Evolutionary conservation across 2,797 vertebrate genomes (phyloP), one percentile per base, ranked within the genome.

Genomic region (Zenarchopterus dispar): DNA sequence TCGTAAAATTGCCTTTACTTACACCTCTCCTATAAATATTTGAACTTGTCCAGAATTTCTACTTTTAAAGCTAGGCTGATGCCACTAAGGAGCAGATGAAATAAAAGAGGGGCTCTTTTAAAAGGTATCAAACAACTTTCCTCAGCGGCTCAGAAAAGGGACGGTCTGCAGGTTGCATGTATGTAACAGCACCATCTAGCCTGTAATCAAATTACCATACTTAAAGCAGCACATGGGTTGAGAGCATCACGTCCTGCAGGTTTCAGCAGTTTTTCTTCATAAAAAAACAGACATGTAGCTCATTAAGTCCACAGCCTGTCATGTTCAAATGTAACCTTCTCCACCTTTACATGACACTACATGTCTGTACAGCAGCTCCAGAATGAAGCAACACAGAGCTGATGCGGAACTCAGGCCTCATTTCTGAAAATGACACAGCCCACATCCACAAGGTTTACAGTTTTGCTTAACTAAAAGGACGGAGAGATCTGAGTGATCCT

Each of bases 241-340:
- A 55, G 58, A 69, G 70, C 58, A 67, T 36, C 69, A 17, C 81
- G 72, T 55, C 60, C 60, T 64, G 51, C 58, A 73, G 73, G 75
- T 81, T 77, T 84, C 83, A 82, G 84, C 78, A 81, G 10, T 73
- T 88, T 75, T 59, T 70, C 66, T 70, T 44, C 0, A 11, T 47
- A 58, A 77, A 28, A 67, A 80, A 74, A 75, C 56, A 57, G 64
- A 56, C 45, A 7, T 63, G 72, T 39, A 56, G 83, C 86, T 90
- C 76, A 87, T 85, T 85, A 86, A 81, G 67, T 82, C 76, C 68
- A 73, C 18, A 2, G 64, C 69, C 56, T 73, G 74, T 67, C 81
- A 75, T 89, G 85, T 89, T 88, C 86, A 85, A 72, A 70, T 19
- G 41, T 80, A 78, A 82, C 84, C 83, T 81, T 77, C 82, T 84